Evolutionary conservation across 2,888 invertebrate species (phyloP).

Genomic region (Synergus japonicus): DNA sequence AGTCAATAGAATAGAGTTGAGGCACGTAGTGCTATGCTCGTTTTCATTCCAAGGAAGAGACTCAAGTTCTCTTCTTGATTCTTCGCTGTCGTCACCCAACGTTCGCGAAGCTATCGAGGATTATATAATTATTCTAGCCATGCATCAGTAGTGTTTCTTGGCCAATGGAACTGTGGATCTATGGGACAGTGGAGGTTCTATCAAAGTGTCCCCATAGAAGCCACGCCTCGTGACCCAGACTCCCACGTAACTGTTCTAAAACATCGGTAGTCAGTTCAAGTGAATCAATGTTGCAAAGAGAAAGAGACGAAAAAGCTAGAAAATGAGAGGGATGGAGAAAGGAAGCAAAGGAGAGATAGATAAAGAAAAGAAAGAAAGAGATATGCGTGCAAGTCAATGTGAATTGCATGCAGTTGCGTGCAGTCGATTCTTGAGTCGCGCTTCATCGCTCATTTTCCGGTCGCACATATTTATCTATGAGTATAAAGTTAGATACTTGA

Average conservation of each 20-base stretch:
- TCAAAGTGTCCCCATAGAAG: slow-evolving; percentile 69
- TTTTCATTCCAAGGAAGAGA: slow-evolving; percentile 52
- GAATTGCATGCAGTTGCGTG: background rate
- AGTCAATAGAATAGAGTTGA: slow-evolving; percentile 47
- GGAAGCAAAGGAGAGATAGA: slow-evolving; percentile 47
- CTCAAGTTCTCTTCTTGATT: background rate
- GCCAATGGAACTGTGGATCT: slow-evolving; percentile 76
- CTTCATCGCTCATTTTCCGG: slow-evolving; percentile 51
- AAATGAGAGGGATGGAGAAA: slow-evolving; percentile 33
- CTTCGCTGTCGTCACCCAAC: slow-evolving; percentile 46
- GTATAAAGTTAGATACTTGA: background rate
- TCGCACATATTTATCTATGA: slow-evolving; percentile 40
- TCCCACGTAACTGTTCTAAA: slow-evolving; percentile 77
- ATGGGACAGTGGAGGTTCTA: slow-evolving; percentile 70
- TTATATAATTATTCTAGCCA: slow-evolving; percentile 75
- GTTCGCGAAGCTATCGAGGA: slow-evolving; percentile 61
- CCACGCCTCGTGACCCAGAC: slow-evolving; percentile 78
- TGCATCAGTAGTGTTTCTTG: slow-evolving; percentile 74
- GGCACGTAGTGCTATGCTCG: slow-evolving; percentile 54
- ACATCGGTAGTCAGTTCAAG: slow-evolving; percentile 67
- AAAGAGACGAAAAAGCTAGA: slow-evolving; percentile 52
- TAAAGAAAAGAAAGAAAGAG: slow-evolving; percentile 37
- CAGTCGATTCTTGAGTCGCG: slow-evolving; percentile 25
- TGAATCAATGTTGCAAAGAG: slow-evolving; percentile 59
- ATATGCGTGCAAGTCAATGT: slow-evolving; percentile 32